phyloP scores from a whole-genome alignment of 2,797 vertebrate species.

The Cryptoblepharus egeriae region DNA sequence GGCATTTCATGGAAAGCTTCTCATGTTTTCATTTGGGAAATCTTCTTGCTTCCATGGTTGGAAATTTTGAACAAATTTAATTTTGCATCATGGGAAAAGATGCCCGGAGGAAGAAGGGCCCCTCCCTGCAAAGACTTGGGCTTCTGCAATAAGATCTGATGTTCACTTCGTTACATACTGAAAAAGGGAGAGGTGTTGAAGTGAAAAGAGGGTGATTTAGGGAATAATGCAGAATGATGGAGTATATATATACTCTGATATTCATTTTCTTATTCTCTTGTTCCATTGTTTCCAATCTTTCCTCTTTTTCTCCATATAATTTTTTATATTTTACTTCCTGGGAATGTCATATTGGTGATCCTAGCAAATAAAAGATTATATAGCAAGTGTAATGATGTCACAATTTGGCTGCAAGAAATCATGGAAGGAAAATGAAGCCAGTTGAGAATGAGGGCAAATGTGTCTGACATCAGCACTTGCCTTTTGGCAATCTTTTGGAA shows the following conservation, averaged over 20 bases:
- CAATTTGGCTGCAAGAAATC: neutral
- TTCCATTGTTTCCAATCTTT: neutral
- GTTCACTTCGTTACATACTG: slow-evolving; percentile 10
- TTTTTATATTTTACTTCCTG: neutral
- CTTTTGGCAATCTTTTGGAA: neutral
- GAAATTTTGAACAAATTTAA: slow-evolving; percentile 70
- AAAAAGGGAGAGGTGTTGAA: slow-evolving; percentile 2
- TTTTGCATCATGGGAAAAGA: slow-evolving; percentile 64
- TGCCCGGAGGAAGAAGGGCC: slow-evolving; percentile 53
- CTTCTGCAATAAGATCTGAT: slow-evolving; percentile 28
- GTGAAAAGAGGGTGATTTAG: neutral
- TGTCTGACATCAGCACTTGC: neutral
- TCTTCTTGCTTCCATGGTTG: slow-evolving; percentile 63
- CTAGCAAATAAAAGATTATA: neutral
- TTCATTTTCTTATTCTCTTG: neutral
- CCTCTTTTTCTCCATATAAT: neutral
- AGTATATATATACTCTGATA: neutral
- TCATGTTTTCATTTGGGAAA: slow-evolving; percentile 63
- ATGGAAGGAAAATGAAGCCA: too few species aligned
- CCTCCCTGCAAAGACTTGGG: slow-evolving; percentile 49
- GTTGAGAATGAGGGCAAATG: neutral
- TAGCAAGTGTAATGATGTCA: neutral
- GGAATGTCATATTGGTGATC: neutral
- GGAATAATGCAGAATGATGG: neutral
- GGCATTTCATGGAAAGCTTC: slow-evolving; percentile 74